Evolutionary conservation across 2,113 vertebrate species (phyloP), one percentile per base, ranked within the genome.

Genomic region (Sterrhoptilus dennistouni): DNA sequence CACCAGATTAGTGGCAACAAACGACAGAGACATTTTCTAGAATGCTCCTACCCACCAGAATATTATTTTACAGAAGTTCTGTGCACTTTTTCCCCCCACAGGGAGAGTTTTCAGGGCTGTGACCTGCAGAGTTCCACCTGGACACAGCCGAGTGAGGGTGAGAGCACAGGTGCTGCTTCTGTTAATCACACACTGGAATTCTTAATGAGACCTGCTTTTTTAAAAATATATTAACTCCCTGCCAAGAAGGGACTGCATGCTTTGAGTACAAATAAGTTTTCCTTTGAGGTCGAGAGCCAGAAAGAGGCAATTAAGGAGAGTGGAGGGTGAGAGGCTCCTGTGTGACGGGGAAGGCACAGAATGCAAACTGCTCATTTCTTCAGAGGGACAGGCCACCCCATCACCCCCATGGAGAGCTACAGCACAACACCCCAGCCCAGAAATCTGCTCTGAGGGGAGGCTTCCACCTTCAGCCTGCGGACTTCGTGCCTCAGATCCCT

Each of bases 401-500:
- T 33, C 4, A 14, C 33, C 49, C 77, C 63, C 4, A 0, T 0
- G 2, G 17, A 47, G 5, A 9, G 56, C 80, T 44, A 33, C 27
- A 47, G 72, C 66, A 92, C 35, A 47, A 25, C 25, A 44, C 22
- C 59, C 14, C 50, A 70, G 86, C 45, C 69, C 33, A 36, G 86
- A 71, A 74, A 61, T 47, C 16, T 38, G 72, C 79, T 63, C 29
- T 3, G 8, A 77, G 22, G 25, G 56, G 36, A 72, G 15, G 24
- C 9, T 65, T 81, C 96, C 71, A 99, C 99, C 98, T 99, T 98
- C 20, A 99, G 96, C 92, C 98, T 97, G 61, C 97, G 98, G 82
- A 98, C 98, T 96, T 99, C 98, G 25, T 97, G 98, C 74, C 98
- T 98, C 77, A 99, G 96, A 44, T 98, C 98, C 52, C 97, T 97